phyloP scores from a whole-genome alignment of 92 coral and sea anemone species.

The Pocillopora grandis region DNA sequence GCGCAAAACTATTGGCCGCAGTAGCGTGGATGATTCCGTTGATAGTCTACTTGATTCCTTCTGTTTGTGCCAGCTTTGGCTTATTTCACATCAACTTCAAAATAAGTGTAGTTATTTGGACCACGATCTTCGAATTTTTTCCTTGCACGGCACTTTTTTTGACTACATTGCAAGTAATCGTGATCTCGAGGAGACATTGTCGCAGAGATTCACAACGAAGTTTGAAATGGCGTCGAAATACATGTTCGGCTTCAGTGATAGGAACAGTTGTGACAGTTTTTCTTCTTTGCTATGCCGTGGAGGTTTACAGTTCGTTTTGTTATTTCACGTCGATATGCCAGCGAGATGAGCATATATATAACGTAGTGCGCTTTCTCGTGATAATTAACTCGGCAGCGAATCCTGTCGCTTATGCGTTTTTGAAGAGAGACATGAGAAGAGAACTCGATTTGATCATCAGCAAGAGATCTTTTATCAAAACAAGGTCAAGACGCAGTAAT shows the following conservation, averaged over 20 bases:
- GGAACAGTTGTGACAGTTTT: constrained; percentile 27
- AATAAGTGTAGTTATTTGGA: constrained; percentile 21
- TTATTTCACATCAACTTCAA: neutral
- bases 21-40: constrained; percentile 25
- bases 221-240: neutral
- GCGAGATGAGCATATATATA: neutral
- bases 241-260: constrained; percentile 12
- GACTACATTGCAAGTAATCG: constrained; percentile 4
- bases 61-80: constrained; percentile 19
- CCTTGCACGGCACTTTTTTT: constrained; percentile 8
- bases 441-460: constrained; percentile 12
- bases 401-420: constrained; percentile 27
- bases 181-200: constrained; percentile 14
- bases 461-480: neutral
- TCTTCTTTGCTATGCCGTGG: constrained; percentile 29
- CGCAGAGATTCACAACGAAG: constrained; percentile 15
- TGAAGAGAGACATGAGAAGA: constrained; percentile 32
- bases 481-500: neutral
- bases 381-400: constrained; percentile 31
- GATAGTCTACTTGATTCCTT: constrained; percentile 9
- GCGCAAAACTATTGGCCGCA: neutral
- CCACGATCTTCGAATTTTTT: constrained; percentile 18
- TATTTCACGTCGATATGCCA: constrained; percentile 17
- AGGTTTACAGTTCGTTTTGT: constrained; percentile 37
- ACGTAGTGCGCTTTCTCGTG: constrained; percentile 1